Conservation (phyloP, 92 coral and sea anemone genomes). For the Meandrina meandrites region DNA sequence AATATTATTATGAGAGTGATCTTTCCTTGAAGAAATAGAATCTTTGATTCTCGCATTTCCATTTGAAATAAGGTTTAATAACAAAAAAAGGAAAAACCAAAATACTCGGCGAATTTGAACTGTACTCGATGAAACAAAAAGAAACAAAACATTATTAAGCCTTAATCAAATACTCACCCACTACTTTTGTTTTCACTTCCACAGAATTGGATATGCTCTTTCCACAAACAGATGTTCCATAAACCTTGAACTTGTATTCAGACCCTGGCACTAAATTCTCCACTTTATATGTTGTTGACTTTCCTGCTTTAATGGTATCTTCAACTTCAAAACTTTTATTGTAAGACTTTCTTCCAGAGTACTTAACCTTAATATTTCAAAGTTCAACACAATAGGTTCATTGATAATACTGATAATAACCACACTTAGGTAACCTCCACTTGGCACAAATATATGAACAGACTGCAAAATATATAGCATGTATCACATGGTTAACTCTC, state of each 20-base stretch:
- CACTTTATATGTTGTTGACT: neutral
- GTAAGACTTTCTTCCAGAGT: conserved; percentile 7
- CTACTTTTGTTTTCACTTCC: neutral
- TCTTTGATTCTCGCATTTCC: no score
- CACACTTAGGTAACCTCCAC: neutral
- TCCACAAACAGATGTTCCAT: conserved; percentile 11
- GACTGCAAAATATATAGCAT: no score
- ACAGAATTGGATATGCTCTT: neutral
- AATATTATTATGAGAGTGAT: no score
- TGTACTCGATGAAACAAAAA: no score
- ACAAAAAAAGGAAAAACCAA: no score
- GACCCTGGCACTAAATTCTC: conserved; percentile 14
- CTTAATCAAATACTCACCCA: no score
- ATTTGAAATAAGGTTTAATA: no score
- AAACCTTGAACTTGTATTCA: neutral
- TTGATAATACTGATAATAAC: neutral
- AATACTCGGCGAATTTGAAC: no score
- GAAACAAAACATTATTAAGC: no score
- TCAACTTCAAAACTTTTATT: neutral
- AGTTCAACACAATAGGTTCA: neutral
- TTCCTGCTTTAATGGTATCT: neutral
- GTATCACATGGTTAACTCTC: no score
- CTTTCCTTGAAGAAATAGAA: no score
- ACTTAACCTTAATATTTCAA: neutral
- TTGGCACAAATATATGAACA: no score